phyloP scores from a whole-genome alignment of 2,888 invertebrate species.

The Vandiemenella viatica region DNA sequence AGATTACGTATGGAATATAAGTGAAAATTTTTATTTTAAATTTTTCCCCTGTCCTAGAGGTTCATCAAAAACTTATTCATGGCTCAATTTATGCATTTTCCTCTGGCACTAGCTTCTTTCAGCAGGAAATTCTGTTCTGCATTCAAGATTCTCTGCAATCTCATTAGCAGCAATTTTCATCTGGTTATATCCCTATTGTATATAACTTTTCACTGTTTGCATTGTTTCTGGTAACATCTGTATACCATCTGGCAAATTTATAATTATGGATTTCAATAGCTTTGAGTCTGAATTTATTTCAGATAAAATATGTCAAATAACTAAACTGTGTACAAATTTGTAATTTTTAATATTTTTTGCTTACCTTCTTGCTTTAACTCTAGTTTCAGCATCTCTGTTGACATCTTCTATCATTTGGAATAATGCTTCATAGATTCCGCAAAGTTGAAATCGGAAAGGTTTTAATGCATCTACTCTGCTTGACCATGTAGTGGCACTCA shows the following conservation, averaged over 20 bases:
- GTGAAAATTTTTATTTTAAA: neutral
- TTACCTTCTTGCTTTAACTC: neutral
- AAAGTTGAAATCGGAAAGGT: neutral
- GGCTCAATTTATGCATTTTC: neutral
- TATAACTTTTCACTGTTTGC: slow-evolving; percentile 2
- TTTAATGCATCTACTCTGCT: neutral
- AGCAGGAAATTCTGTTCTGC: too few species aligned
- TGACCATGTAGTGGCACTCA: neutral
- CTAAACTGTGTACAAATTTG: neutral
- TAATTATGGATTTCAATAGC: neutral
- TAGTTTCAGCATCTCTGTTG: neutral
- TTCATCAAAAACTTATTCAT: neutral
- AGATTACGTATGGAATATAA: neutral
- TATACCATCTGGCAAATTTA: neutral
- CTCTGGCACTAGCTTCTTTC: neutral
- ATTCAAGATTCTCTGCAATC: neutral
- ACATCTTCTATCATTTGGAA: neutral
- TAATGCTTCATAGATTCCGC: neutral
- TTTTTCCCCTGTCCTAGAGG: neutral
- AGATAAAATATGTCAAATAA: neutral
- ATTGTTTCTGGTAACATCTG: slow-evolving; percentile 1
- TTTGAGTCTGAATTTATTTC: neutral
- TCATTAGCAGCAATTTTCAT: neutral
- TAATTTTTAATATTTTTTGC: neutral
- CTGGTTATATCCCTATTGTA: neutral